Evolutionary conservation across 2,113 vertebrate species (phyloP).

Genomic region (Sphyrna mokarran): DNA sequence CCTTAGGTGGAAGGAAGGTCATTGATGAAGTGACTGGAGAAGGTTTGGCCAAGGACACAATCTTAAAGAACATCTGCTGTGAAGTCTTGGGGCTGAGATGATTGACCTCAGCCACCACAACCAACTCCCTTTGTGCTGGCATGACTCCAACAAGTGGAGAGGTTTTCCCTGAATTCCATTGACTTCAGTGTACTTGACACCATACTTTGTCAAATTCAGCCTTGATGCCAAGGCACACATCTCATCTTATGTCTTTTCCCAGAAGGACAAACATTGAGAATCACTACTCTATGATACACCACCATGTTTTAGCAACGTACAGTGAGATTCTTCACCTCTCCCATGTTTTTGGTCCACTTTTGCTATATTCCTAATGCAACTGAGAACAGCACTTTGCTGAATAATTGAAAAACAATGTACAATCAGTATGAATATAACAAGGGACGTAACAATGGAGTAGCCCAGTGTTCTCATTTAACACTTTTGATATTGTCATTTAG

Average conservation of each 20-base stretch:
- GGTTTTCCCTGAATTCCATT: too few relatives aligned
- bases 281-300: neutral
- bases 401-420: neutral
- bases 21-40: neutral
- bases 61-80: neutral
- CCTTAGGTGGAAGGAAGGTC: neutral
- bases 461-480: neutral
- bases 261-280: neutral
- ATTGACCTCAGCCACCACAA: neutral
- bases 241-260: neutral
- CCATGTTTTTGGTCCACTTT: neutral
- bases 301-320: neutral
- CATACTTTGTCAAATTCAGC: too few relatives aligned
- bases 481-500: neutral
- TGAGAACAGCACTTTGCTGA: neutral
- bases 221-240: too few relatives aligned
- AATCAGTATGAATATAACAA: neutral
- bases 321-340: neutral
- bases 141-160: too few relatives aligned
- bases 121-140: too few relatives aligned
- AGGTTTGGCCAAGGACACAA: neutral
- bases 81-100: neutral
- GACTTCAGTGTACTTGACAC: too few relatives aligned
- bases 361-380: neutral
- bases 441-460: neutral